phyloP scores from a whole-genome alignment of 2,113 vertebrate genomes.

The Cyphomyrus plagiostoma region DNA sequence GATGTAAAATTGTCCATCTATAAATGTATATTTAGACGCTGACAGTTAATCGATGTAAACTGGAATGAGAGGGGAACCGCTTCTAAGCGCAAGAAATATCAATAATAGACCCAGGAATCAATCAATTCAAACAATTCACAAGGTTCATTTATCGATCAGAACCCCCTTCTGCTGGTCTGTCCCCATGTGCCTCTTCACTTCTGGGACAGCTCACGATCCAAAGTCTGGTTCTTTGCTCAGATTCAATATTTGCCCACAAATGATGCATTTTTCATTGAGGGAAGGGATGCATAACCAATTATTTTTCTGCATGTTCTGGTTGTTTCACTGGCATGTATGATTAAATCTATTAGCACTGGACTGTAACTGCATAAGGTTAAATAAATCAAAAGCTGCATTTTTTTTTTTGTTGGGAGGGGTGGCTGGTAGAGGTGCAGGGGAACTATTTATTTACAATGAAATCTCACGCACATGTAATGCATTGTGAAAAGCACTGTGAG shows the following conservation, averaged over 20 bases:
- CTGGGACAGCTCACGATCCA: conserved; percentile 18
- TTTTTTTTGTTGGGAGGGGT: not conserved
- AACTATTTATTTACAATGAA: not conserved
- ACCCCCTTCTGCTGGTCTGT: not conserved
- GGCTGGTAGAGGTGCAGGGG: not conserved
- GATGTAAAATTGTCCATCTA: conserved; percentile 7
- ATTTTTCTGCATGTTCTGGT: conserved; percentile 34
- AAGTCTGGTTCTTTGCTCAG: conserved; percentile 34
- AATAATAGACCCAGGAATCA: conserved; percentile 18
- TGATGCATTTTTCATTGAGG: conserved; percentile 29
- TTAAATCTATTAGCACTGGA: conserved; percentile 5
- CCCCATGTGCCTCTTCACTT: not conserved
- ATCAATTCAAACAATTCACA: conserved; percentile 7
- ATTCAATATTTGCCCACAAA: conserved; percentile 31
- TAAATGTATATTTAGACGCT: not conserved
- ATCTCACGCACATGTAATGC: not conserved
- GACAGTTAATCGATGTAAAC: not conserved
- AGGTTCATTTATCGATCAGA: conserved; percentile 12
- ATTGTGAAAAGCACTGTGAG: not conserved
- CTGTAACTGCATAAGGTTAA: not conserved
- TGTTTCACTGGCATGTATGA: conserved; percentile 23
- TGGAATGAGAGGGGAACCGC: not conserved
- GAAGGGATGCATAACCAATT: conserved; percentile 35
- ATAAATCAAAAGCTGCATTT: not conserved
- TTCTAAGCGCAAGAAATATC: not conserved